These are phyloP conservation scores for Adineta ricciae DNA, from an alignment of 2,888 invertebrate genomes.

Conservation along the genomic window DNA sequence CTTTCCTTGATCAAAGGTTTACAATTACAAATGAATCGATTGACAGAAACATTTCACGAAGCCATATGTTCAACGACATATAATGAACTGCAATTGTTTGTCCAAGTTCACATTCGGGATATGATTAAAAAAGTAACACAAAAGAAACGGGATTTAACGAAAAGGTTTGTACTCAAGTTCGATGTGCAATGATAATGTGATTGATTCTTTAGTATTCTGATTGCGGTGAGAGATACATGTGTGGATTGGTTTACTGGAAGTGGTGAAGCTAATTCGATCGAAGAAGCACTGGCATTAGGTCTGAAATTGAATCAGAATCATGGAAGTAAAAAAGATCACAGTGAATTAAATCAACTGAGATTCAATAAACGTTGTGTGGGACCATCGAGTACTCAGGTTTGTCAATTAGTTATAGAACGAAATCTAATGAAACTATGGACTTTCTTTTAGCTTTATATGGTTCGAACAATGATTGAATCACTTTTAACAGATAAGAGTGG, in stretches of 20 bases:
- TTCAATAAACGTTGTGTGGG: conserved; percentile 69
- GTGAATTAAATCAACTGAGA: conserved; percentile 55
- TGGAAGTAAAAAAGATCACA: conserved; percentile 73
- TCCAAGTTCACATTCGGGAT: conserved; percentile 75
- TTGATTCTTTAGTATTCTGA: conserved; percentile 65
- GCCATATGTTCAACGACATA: conserved; percentile 82
- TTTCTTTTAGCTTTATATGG: conserved; percentile 72
- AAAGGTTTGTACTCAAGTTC: conserved; percentile 39
- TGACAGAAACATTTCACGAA: conserved; percentile 51
- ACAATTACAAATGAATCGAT: conserved; percentile 54
- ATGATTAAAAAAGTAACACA: conserved; percentile 89
- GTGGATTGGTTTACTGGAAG: conserved; percentile 88
- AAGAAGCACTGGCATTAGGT: conserved; percentile 77
- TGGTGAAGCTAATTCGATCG: conserved; percentile 58
- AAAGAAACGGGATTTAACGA: conserved; percentile 86
- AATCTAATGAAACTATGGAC: neutral
- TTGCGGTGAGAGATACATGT: conserved; percentile 90
- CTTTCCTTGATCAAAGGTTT: conserved; percentile 98
- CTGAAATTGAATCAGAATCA: conserved; percentile 78
- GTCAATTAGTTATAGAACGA: neutral
- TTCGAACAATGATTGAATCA: conserved; percentile 92
- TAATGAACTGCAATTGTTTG: conserved; percentile 89
- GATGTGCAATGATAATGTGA: neutral
- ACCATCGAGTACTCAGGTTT: conserved; percentile 54
- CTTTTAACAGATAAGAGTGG: conserved; percentile 92